Base-by-base conservation (phyloP, 2,113 vertebrate genomes). In the Cheilinus undulatus region DNA sequence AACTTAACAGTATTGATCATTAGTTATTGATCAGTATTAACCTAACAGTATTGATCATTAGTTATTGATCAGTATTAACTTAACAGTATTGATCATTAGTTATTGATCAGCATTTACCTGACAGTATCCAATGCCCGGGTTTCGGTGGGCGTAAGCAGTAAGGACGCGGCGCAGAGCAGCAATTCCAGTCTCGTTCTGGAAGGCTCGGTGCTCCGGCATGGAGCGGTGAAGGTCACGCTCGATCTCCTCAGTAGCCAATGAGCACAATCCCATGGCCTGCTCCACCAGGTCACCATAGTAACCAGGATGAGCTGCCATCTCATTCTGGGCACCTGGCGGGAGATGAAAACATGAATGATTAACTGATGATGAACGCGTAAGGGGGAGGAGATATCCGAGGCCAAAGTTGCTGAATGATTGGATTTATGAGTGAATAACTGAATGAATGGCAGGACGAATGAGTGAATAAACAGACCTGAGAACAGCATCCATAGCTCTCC, bases 401-500 rank as follows among this genome's bases (percentile, higher is more conserved):
- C 98, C 98, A 99, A 13, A 99, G 94, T 54, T 99, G 32, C 8
- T 34, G 32, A 34, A 34, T 34, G 3, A 34, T 10, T 34, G 32
- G 30, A 30, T 30, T 4, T 4, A 12, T 38, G 36, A 38, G 14
- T 38, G 36, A 38, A 38, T 38, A 14, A 38, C 10, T 38, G 34
- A 36, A 13, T 36, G 36, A 38, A 36, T 11, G 13, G 10, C 5
- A 7, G 26, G 11, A 20, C 9, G 23, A 43, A 3, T 17, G 17
- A 65, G 0, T 27, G 9, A 13, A 11, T 15, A 4, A 46, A 24
- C 9, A 7, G 40, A 94, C 93, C 93, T 48, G 93, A 94, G 87
- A 99, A 99, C 12, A 99, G 94, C 53, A 99, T 92, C 98, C 98
- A 99, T 12, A 99, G 94, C 57, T 99, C 97, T 48, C 97, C 98